Evolutionary conservation across 1,140 invertebrate species (phyloP).

Genomic region (Neodiprion pinetum): DNA sequence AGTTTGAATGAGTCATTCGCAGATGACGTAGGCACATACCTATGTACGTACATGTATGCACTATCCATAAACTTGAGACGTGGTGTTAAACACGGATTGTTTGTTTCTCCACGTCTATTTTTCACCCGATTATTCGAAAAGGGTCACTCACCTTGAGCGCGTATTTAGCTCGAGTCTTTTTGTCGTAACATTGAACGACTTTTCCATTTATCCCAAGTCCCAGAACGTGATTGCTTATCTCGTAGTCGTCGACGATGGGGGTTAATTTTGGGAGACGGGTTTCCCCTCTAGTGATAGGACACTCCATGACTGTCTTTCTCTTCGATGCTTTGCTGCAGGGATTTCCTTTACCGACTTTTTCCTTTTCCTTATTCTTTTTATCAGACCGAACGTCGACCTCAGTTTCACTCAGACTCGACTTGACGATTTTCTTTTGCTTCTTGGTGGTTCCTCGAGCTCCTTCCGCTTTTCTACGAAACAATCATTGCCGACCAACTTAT

Average conservation of each 20-base stretch:
- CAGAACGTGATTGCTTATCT: slow-evolving; percentile 91
- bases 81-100: too few species aligned
- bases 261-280: slow-evolving; percentile 71
- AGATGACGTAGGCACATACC: too few species aligned
- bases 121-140: too few species aligned
- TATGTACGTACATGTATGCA: too few species aligned
- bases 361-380: slow-evolving; percentile 14
- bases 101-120: too few species aligned
- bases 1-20: too few species aligned
- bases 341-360: not conserved
- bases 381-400: not conserved
- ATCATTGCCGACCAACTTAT: not conserved
- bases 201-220: slow-evolving; percentile 99
- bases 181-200: slow-evolving; percentile 80
- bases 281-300: slow-evolving; percentile 35
- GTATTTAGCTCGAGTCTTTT: slow-evolving; percentile 76
- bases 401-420: not conserved
- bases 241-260: slow-evolving; percentile 90
- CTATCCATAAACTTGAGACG: too few species aligned
- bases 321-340: slow-evolving; percentile 19
- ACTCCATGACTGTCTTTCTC: slow-evolving; percentile 39
- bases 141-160: slow-evolving; percentile 80
- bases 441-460: not conserved
- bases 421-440: not conserved
- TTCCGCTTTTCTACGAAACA: not conserved